Evolutionary conservation across 1,140 invertebrate genomes (phyloP).

Genomic region (Euschistus heros): DNA sequence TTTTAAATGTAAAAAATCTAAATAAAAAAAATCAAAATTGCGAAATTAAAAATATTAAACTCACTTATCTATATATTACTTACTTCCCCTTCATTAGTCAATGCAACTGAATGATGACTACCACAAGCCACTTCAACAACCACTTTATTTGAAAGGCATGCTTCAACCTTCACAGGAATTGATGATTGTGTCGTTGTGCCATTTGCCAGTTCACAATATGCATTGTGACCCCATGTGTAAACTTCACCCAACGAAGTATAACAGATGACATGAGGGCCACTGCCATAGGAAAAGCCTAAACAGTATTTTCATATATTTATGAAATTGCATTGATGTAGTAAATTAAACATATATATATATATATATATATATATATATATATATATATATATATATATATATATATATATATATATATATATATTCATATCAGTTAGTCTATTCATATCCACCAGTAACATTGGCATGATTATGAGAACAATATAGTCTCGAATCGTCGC

Average conservation of each 20-base stretch:
- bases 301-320: neutral
- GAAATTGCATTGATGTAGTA: no score
- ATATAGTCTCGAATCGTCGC: no score
- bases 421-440: no score
- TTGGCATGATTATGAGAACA: no score
- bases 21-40: neutral
- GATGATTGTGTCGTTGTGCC: constrained; percentile 46
- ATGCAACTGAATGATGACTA: constrained; percentile 49
- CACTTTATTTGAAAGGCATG: constrained; percentile 40
- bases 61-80: neutral
- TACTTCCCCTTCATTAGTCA: constrained; percentile 50
- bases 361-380: no score
- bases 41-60: neutral
- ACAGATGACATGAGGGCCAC: constrained; percentile 54
- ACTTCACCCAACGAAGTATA: constrained; percentile 47
- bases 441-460: no score
- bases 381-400: no score
- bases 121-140: constrained; percentile 50
- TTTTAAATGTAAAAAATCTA: neutral
- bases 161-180: constrained; percentile 40
- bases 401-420: no score
- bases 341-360: no score
- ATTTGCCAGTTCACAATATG: constrained; percentile 51
- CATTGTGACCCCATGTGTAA: constrained; percentile 58
- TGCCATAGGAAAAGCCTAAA: constrained; percentile 49